These are phyloP conservation scores for Leontocebus nigricollis DNA, from an alignment of 2,797 vertebrate genomes.

Conservation along the genomic window DNA sequence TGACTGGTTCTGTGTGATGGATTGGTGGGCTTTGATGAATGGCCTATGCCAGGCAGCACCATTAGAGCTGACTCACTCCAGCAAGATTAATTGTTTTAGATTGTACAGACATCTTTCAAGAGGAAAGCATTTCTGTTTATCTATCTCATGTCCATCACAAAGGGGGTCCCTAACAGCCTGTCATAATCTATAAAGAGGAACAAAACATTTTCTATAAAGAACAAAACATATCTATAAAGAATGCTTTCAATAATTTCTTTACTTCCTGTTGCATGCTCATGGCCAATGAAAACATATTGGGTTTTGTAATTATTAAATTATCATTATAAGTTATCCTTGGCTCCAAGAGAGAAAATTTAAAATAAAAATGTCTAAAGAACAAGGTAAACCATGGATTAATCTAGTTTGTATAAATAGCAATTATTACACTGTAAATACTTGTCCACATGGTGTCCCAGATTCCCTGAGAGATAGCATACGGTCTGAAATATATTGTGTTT, in stretches of 20 bases:
- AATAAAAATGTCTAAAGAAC: neutral
- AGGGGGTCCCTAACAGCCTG: neutral
- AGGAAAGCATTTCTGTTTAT: constrained; percentile 66
- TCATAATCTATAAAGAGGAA: constrained; percentile 46
- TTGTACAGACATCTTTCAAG: constrained; percentile 73
- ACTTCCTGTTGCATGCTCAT: neutral
- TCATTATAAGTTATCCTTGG: neutral
- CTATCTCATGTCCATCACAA: constrained; percentile 66
- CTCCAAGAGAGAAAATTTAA: neutral
- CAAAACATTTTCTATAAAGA: constrained; percentile 28
- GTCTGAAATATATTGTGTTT: neutral
- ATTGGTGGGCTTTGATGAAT: constrained; percentile 80
- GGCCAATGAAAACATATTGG: neutral
- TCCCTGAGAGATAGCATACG: neutral
- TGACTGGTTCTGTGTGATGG: constrained; percentile 71
- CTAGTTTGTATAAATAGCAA: neutral
- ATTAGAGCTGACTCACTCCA: constrained; percentile 67
- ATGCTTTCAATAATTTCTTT: neutral
- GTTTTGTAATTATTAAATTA: neutral
- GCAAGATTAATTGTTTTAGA: constrained; percentile 78
- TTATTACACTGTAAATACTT: neutral
- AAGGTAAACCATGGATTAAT: neutral
- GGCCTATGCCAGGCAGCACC: constrained; percentile 16
- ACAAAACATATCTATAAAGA: neutral
- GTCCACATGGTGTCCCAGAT: neutral